Conservation (phyloP, 2,888 invertebrate genomes). For the Rhopalosiphum nymphaeae region DNA sequence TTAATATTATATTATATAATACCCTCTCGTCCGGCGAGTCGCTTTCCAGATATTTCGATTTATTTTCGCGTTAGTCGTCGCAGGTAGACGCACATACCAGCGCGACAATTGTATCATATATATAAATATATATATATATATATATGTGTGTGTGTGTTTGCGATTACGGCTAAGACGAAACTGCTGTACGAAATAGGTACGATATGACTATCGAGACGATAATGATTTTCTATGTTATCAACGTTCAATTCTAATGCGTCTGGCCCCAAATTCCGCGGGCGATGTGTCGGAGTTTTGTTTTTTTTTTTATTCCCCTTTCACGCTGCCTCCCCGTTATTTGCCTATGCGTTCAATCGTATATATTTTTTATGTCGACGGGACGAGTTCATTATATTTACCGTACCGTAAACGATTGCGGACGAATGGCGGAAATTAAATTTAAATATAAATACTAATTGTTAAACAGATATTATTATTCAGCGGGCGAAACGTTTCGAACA, state of each 20-base stretch:
- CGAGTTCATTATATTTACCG: conserved; percentile 32
- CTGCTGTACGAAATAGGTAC: no score
- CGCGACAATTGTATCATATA: no score
- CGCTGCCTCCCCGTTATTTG: neutral
- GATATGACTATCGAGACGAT: neutral
- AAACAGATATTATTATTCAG: conserved; percentile 19
- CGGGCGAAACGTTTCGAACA: neutral
- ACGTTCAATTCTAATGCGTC: neutral
- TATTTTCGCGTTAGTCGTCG: neutral
- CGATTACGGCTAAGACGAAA: no score
- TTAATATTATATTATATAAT: neutral
- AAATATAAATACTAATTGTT: conserved; percentile 37
- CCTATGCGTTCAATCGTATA: neutral
- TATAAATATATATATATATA: no score
- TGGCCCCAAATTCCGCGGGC: neutral
- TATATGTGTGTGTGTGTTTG: no score
- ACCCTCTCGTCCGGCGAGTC: neutral
- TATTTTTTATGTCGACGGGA: neutral
- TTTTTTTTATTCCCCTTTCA: neutral
- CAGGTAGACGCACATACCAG: no score
- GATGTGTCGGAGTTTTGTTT: neutral
- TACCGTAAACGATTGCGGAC: conserved; percentile 32
- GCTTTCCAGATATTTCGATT: neutral
- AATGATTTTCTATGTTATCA: neutral
- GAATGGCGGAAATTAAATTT: conserved; percentile 22